phyloP scores from a whole-genome alignment of 37 sponge, comb jelly and placozoan genomes.

The Agelas oroides region DNA sequence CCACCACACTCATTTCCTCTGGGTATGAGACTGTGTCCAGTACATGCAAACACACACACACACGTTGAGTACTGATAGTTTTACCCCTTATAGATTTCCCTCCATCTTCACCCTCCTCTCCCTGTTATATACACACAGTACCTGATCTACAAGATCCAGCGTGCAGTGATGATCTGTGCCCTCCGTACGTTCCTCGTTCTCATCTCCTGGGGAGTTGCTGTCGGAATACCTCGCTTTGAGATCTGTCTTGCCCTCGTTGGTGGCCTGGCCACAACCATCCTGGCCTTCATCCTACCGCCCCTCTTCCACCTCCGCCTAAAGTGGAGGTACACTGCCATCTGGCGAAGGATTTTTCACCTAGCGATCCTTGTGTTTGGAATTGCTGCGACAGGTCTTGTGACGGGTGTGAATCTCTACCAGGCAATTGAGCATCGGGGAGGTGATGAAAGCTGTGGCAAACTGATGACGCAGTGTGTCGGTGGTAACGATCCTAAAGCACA shows the following conservation, averaged over 20 bases:
- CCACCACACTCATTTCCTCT: too few species aligned
- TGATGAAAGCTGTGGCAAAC: neutral
- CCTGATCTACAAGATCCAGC: neutral
- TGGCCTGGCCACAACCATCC: slow-evolving; percentile 73
- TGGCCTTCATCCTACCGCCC: slow-evolving; percentile 86
- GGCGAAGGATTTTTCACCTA: slow-evolving; percentile 54
- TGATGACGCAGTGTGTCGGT: neutral
- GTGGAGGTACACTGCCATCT: slow-evolving; percentile 34
- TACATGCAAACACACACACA: too few species aligned
- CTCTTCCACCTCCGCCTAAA: slow-evolving; percentile 74
- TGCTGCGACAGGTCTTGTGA: slow-evolving; percentile 55
- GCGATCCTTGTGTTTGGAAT: slow-evolving; percentile 63
- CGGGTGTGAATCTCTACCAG: slow-evolving; percentile 59
- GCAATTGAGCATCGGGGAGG: slow-evolving; percentile 19
- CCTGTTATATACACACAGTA: slow-evolving; percentile 8
- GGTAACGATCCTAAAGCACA: neutral
- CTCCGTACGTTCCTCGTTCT: slow-evolving; percentile 70
- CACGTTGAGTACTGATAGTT: too few species aligned
- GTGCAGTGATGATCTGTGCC: slow-evolving; percentile 29
- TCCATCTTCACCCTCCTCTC: neutral
- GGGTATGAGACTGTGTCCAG: too few species aligned
- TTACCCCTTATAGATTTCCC: neutral
- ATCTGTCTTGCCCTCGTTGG: slow-evolving; percentile 81
- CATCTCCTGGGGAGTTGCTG: slow-evolving; percentile 71
- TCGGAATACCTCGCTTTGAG: slow-evolving; percentile 79